Evolutionary conservation across 2,888 invertebrate species (phyloP), one percentile per base, ranked within the genome.

Genomic region (Formica aserva): DNA sequence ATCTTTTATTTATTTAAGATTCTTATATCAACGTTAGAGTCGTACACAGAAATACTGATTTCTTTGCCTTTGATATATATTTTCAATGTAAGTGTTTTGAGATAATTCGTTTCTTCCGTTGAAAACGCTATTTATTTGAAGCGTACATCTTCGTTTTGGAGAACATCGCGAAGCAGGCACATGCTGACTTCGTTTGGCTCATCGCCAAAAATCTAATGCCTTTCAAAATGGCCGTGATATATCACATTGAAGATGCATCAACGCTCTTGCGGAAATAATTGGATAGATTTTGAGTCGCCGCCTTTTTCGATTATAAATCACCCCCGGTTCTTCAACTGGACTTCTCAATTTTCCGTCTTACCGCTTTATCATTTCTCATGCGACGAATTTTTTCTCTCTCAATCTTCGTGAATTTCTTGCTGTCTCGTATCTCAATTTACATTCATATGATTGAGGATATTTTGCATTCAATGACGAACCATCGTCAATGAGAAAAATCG

Each of bases 191-290:
- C 65, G 60, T 76, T 88, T 90, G 91, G 90, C 85, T 8, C 41
- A 3, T 18, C 57, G 91, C 91, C 90, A 91, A 76, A 57, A 71
- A 83, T 75, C 82, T 35, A 71, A 77, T 74, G 76, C 62, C 82
- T 71, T 45, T 57, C 71, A 52, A 71, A 69, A 55, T 35, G 41
- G 29, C 62, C 48, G 78, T 63, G 86, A 89, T 91, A 87, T 87
- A 89, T 91, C 88, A 88, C 66, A 85, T 91, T 77, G 89, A 81
- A 83, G 82, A 85, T 78, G 85, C 88, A 87, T 84, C 76, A 76
- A 85, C 86, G 84, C 62, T 69, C 80, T 81, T 83, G 84, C 82
- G 72, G 82, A 86, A 90, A 90, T 90, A 90, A 90, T 90, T 89
- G 89, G 80, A 84, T 82, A 88, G 85, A 83, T 87, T 83, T 82